These are phyloP conservation scores for Rhea americana DNA, from an alignment of 2,113 vertebrate species.

Conservation along the genomic window DNA sequence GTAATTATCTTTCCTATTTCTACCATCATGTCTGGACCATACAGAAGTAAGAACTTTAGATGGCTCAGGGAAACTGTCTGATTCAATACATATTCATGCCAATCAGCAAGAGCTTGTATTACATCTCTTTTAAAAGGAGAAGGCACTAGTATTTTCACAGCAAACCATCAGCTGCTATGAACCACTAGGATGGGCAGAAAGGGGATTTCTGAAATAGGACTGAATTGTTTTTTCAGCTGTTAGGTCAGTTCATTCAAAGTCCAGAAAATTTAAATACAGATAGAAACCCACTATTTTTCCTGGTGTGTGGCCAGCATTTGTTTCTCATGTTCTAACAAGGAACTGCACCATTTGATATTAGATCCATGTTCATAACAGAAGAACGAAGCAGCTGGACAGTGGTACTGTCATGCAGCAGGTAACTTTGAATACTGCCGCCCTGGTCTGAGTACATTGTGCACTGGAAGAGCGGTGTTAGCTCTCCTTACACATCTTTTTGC, in stretches of 20 bases:
- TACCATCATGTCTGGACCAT: neutral
- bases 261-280: conserved; percentile 15
- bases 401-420: neutral
- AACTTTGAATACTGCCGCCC: neutral
- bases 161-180: neutral
- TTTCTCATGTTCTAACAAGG: conserved; percentile 23
- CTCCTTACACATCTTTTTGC: neutral
- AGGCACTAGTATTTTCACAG: neutral
- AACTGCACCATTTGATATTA: conserved; percentile 14
- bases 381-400: neutral
- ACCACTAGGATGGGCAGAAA: neutral
- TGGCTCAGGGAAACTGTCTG: neutral
- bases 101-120: neutral
- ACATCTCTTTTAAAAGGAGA: neutral
- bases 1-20: neutral
- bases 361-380: neutral
- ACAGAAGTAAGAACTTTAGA: neutral
- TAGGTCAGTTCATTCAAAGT: conserved; percentile 36
- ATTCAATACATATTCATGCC: neutral
- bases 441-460: neutral
- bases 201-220: neutral
- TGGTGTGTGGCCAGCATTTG: neutral
- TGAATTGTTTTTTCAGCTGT: conserved; percentile 32
- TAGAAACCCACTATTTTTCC: conserved; percentile 24
- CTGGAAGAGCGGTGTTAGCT: neutral